phyloP scores from a whole-genome alignment of 2,113 vertebrate genomes.

The Bos indicus region DNA sequence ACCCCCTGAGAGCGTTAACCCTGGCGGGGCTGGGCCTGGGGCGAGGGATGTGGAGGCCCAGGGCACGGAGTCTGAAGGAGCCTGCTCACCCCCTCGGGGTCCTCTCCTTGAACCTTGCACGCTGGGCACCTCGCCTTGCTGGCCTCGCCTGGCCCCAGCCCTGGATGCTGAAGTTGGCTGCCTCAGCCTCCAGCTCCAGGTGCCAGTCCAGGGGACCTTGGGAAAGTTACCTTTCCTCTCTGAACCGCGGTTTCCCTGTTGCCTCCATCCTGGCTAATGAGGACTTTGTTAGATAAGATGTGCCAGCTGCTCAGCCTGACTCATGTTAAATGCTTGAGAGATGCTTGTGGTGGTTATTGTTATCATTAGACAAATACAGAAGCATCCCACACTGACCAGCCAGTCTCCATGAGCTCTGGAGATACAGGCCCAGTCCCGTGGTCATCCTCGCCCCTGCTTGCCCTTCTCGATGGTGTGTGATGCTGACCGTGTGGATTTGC shows the following conservation, averaged over 20 bases:
- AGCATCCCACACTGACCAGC: accelerated
- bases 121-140: accelerated
- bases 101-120: neutral
- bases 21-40: too few relatives aligned
- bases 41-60: too few relatives aligned
- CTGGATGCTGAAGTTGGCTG: neutral
- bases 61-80: neutral
- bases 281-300: neutral
- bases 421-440: neutral
- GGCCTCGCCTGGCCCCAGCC: neutral
- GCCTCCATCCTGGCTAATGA: neutral
- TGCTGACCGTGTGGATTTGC: neutral
- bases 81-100: accelerated
- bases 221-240: neutral
- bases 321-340: accelerated
- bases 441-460: accelerated
- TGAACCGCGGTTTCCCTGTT: neutral
- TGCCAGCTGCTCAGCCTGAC: neutral
- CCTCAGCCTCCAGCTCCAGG: neutral
- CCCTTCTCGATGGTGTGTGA: neutral
- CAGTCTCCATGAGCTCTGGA: neutral
- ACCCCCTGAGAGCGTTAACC: neutral
- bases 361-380: too few relatives aligned
- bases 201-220: neutral
- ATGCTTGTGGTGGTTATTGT: neutral